phyloP scores from a whole-genome alignment of 2,797 vertebrate genomes.

The Catharus ustulatus region DNA sequence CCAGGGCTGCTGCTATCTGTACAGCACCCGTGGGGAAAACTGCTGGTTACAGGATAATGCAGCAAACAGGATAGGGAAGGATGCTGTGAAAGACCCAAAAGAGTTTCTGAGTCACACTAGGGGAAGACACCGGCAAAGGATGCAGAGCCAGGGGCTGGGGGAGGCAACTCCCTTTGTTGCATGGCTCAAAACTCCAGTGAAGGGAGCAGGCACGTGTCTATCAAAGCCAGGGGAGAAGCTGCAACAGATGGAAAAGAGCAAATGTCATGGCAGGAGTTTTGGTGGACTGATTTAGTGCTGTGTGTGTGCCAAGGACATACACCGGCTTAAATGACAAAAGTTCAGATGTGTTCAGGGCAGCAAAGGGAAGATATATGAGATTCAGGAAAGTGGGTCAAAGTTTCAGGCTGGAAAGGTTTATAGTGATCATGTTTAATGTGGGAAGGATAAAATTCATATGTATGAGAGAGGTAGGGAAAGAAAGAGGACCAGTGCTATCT shows the following conservation, averaged over 20 bases:
- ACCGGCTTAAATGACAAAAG: not conserved
- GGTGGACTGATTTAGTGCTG: not conserved
- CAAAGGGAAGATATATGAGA: not conserved
- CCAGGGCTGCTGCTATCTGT: not conserved
- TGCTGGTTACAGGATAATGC: accelerated
- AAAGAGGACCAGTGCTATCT: not conserved
- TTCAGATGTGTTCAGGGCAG: not conserved
- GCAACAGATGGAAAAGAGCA: not conserved
- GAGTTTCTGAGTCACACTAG: not conserved
- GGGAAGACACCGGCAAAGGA: not conserved
- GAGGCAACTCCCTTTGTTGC: not conserved
- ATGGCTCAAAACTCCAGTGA: not conserved
- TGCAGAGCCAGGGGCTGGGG: not conserved
- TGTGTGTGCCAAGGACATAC: not conserved
- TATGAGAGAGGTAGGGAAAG: accelerated
- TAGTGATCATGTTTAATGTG: not conserved
- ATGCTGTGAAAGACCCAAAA: not conserved
- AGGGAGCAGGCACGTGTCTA: not conserved
- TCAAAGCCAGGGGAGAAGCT: not conserved
- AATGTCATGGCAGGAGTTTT: accelerated
- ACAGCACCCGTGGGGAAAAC: not conserved
- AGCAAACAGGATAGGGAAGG: not conserved
- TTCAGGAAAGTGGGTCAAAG: not conserved
- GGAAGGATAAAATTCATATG: not conserved
- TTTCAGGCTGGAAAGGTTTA: not conserved